Evolutionary conservation across 64 coral and sea anemone species (phyloP), one percentile per base, ranked within the genome.

Genomic region (Montipora cactus): DNA sequence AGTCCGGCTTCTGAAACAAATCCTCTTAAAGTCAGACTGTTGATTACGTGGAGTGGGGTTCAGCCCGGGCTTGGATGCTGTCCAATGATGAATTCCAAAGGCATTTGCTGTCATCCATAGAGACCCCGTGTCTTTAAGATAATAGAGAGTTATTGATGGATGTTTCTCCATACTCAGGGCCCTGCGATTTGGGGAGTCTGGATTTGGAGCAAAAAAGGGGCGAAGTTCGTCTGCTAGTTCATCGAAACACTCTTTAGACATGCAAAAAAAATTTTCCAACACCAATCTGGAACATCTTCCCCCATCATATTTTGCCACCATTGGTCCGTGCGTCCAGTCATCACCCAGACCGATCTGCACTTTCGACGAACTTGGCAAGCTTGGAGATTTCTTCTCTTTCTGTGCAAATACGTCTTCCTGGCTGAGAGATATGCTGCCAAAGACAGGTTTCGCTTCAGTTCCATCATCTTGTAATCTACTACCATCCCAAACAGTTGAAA

Each of bases 51-150:
- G 22, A 23, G 22, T 0, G 22, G 0, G 22, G 22, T 23, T 23
- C 22, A 23, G 22, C 22, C 22, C 0, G 22, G 22, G 22, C 22
- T 78, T 78, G 23, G 87, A 89, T 75, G 72, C 87, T 16, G 87
- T 89, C 20, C 73, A 89, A 75, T 79, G 87, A 74, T 89, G 87
- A 58, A 89, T 89, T 5, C 87, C 87, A 59, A 89, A 89, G 44
- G 75, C 53, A 89, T 89, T 89, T 22, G 87, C 87, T 55, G 74
- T 89, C 51, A 76, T 89, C 83, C 22, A 67, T 11, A 57, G 53
- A 57, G 3, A 57, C 53, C 53, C 53, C 3, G 53, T 57, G 53
- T 37, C 28, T 37, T 37, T 37, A 37, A 37, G 28, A 37, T 37
- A 1, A 37, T 37, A 37, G 28, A 37, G 28, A 37, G 28, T 37